Evolutionary conservation across 2,888 invertebrate species (phyloP), one percentile per base, ranked within the genome.

Genomic region (Yponomeuta plumbellus): DNA sequence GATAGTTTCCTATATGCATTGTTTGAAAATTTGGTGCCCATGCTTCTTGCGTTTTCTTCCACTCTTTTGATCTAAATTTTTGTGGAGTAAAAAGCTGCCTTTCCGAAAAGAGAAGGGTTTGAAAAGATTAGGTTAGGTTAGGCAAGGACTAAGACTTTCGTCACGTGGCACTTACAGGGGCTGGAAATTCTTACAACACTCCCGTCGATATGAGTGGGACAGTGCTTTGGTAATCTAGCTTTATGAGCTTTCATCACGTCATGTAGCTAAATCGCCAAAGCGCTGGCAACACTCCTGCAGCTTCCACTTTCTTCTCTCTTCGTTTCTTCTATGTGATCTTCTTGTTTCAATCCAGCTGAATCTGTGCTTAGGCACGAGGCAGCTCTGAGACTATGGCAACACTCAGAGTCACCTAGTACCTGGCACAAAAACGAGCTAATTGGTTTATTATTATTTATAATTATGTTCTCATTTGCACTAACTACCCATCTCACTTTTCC

Each of bases 201-300:
- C 11, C n/a, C 56, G 40, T 52, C 71, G 68, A 17, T 52, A 17
- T 1, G 44, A 52, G 44, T 80, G 76, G 74, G 86, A 85, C 92
- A 92, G 91, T 96, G 95, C 96, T 96, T 96, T 96, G 96, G 96
- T 96, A 96, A 96, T 96, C 95, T 96, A 96, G 96, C 96, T 96
- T 96, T 96, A 96, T 96, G 96, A 95, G 92, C 92, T 80, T 88
- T 86, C 81, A 86, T 86, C 85, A 92, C 92, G 94, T 95, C 96
- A 96, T 94, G 94, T 94, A 95, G 96, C 96, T 95, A 95, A 94
- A 95, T 95, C 94, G 94, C 96, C 96, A 96, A 96, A 96, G 96
- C 86, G 92, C 91, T 93, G 94, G 89, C 91, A 13, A 34, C 62
- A 62, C 39, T 21, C 23, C 23, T 10, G n/a, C 23, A 17, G 39